Conservation (phyloP, 2,888 invertebrate species). For the Phytoseiulus persimilis region DNA sequence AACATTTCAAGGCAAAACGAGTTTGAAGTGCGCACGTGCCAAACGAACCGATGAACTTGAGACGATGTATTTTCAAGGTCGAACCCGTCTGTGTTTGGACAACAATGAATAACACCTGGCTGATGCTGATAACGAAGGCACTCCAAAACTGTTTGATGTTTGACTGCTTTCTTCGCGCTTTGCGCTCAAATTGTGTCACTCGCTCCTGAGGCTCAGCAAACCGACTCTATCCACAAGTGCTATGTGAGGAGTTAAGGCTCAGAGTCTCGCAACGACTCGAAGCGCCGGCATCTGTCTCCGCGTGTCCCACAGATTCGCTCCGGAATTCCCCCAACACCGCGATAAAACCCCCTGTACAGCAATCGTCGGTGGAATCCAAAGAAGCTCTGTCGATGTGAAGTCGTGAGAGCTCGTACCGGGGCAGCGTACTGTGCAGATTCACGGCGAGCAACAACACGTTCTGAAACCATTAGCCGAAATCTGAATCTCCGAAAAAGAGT, state of each 20-base stretch:
- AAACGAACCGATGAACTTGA: background rate
- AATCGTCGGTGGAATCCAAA: background rate
- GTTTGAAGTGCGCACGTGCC: background rate
- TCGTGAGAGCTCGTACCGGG: background rate
- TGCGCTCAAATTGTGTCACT: too few relatives aligned
- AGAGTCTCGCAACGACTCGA: too few relatives aligned
- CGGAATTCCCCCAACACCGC: too few relatives aligned
- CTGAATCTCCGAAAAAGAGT: background rate
- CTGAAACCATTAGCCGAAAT: background rate
- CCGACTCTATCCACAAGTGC: too few relatives aligned
- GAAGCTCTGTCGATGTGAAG: background rate
- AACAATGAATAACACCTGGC: background rate
- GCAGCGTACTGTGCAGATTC: background rate
- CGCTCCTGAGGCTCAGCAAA: too few relatives aligned
- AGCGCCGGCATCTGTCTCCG: too few relatives aligned
- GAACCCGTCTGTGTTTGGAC: background rate
- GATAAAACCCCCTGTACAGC: too few relatives aligned
- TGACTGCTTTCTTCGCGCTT: too few relatives aligned
- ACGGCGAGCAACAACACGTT: background rate
- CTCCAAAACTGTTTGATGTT: too few relatives aligned
- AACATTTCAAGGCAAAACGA: background rate
- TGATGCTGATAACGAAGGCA: background rate
- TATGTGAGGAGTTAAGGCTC: too few relatives aligned
- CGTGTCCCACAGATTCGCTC: too few relatives aligned
- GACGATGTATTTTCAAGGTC: background rate